Conservation (phyloP, 2,113 vertebrate species). For the Oceanodroma tethys region DNA sequence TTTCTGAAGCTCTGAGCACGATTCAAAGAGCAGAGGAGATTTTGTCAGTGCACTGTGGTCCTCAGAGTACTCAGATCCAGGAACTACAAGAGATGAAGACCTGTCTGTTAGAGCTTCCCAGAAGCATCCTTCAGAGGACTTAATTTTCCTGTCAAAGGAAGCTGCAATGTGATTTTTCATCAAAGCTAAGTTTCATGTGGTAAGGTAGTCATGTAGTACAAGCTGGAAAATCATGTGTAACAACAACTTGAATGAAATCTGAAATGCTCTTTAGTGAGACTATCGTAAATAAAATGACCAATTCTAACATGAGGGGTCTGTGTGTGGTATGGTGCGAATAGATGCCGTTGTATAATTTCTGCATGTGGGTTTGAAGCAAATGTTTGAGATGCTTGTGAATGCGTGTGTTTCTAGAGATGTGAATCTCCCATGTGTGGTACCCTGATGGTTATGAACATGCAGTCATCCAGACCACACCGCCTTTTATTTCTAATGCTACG, state of each 20-base stretch:
- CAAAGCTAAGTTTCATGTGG: slow-evolving; percentile 5
- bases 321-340: slow-evolving; percentile 1
- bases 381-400: background rate
- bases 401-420: background rate
- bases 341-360: background rate
- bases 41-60: slow-evolving; percentile 79
- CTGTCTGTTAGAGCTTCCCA: slow-evolving; percentile 72
- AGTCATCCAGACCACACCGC: background rate
- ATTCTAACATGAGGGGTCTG: slow-evolving; percentile 13
- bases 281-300: slow-evolving; percentile 53
- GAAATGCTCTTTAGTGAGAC: slow-evolving; percentile 4
- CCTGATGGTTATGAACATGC: background rate
- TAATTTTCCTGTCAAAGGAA: slow-evolving; percentile 16
- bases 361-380: background rate
- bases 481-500: background rate
- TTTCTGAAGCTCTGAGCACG: slow-evolving; percentile 73
- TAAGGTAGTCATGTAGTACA: background rate
- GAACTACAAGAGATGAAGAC: slow-evolving; percentile 87
- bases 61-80: slow-evolving; percentile 74
- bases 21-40: slow-evolving; percentile 79
- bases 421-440: background rate
- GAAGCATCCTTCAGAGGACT: slow-evolving; percentile 12
- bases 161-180: background rate
- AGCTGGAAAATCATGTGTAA: slow-evolving; percentile 18
- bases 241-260: background rate